Conservation (phyloP, 2,888 invertebrate genomes). For the Drosophila fungiperda region DNA sequence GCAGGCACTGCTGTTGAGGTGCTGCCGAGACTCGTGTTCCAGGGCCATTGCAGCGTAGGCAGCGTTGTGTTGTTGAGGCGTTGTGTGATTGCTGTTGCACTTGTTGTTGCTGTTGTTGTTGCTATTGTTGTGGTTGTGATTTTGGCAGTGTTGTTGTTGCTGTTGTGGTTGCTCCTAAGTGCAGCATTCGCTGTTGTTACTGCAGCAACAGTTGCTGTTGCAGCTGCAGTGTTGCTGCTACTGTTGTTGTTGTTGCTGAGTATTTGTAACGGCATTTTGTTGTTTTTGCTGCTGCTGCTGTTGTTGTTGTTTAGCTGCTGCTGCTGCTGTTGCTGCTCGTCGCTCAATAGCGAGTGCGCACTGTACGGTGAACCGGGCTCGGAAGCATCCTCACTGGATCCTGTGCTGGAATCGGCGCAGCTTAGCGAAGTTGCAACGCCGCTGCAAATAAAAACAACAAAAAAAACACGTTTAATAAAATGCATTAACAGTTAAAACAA, state of each 20-base stretch:
- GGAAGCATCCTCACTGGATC: slow-evolving; percentile 92
- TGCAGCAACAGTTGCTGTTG: slow-evolving; percentile 86
- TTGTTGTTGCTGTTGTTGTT: slow-evolving; percentile 46
- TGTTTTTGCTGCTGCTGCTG: slow-evolving; percentile 84
- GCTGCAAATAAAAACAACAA: slow-evolving; percentile 86
- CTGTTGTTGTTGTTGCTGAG: slow-evolving; percentile 58
- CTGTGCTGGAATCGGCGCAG: slow-evolving; percentile 88
- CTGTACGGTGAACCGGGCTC: slow-evolving; percentile 94
- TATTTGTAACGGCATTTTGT: slow-evolving; percentile 86
- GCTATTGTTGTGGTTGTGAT: slow-evolving; percentile 47
- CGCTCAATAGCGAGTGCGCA: slow-evolving; percentile 85
- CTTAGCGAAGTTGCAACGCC: slow-evolving; percentile 93
- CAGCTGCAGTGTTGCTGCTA: slow-evolving; percentile 87
- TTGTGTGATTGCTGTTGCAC: slow-evolving; percentile 59
- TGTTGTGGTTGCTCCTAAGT: slow-evolving; percentile 31
- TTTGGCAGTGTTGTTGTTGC: slow-evolving; percentile 58
- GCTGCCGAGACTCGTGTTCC: slow-evolving; percentile 77
- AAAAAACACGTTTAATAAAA: slow-evolving; percentile 3
- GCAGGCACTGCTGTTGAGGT: slow-evolving; percentile 66
- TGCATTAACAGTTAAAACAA: slow-evolving; percentile 7
- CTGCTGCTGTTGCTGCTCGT: slow-evolving; percentile 86
- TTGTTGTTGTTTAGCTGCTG: slow-evolving; percentile 41
- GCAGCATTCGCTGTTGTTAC: slow-evolving; percentile 82
- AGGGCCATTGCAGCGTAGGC: slow-evolving; percentile 83
- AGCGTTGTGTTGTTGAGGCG: slow-evolving; percentile 53